Evolutionary conservation across 1,140 invertebrate species (phyloP).

Genomic region (Drosophila sp.): DNA sequence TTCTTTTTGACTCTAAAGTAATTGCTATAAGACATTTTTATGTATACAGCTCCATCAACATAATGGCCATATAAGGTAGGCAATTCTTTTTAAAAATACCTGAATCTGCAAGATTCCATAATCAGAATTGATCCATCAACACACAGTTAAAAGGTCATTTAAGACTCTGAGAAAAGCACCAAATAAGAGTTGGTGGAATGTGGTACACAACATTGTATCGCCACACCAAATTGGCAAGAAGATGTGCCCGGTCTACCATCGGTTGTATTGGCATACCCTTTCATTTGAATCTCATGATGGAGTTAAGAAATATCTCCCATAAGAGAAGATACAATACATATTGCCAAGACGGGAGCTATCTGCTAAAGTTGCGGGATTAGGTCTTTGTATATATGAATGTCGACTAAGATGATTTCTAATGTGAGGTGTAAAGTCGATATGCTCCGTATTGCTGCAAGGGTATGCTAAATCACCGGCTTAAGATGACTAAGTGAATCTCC

Average conservation of each 20-base stretch:
- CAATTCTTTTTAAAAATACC: background rate
- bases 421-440: background rate
- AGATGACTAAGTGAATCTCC: slow-evolving; percentile 30
- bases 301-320: too few relatives aligned
- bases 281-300: background rate
- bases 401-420: too few relatives aligned
- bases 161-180: slow-evolving; percentile 1
- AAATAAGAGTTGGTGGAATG: slow-evolving; percentile 6
- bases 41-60: background rate
- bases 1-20: too few relatives aligned
- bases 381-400: background rate
- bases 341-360: background rate
- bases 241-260: background rate
- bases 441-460: background rate
- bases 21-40: too few relatives aligned
- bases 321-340: too few relatives aligned
- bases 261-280: background rate
- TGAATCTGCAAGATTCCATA: background rate
- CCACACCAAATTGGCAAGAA: slow-evolving; percentile 7
- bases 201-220: background rate
- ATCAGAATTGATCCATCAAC: slow-evolving; percentile 7
- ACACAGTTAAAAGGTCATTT: slow-evolving; percentile 11
- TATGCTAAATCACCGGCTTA: background rate
- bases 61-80: background rate
- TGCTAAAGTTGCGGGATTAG: background rate